These are phyloP conservation scores for Melanotaenia duboulayi DNA, from an alignment of 2,113 vertebrate genomes.

Conservation along the genomic window DNA sequence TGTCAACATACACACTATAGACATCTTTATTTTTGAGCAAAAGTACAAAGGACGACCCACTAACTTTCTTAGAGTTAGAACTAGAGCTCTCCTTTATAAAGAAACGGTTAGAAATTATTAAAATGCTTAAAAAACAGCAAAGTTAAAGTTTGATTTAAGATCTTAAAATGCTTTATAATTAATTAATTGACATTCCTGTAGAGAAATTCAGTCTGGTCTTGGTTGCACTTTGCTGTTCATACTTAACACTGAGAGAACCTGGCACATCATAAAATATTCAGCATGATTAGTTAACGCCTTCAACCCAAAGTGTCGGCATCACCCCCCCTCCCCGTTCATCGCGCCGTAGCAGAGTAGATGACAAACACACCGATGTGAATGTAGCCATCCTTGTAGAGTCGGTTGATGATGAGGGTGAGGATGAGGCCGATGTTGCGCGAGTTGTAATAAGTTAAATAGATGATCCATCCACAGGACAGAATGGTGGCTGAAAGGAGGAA, in stretches of 20 bases:
- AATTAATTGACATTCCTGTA: background rate
- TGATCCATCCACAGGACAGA: conserved; percentile 99
- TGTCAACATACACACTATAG: background rate
- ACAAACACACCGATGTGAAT: conserved; percentile 94
- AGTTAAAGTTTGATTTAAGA: background rate
- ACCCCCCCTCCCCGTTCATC: conserved; percentile 16
- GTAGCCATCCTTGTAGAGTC: conserved; percentile 97
- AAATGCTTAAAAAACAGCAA: background rate
- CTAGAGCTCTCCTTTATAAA: background rate
- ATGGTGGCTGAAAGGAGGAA: conserved; percentile 89
- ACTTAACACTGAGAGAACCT: conserved; percentile 22
- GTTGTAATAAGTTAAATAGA: conserved; percentile 99
- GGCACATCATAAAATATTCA: conserved; percentile 62
- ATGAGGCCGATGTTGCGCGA: conserved; percentile 98
- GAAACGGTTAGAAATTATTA: background rate
- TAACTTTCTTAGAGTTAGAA: too few relatives aligned
- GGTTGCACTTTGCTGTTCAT: conserved; percentile 19
- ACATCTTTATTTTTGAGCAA: too few relatives aligned
- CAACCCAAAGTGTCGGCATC: background rate
- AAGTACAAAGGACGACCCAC: too few relatives aligned
- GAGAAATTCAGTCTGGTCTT: conserved; percentile 26
- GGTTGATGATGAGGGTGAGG: conserved; percentile 95
- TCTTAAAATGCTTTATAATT: background rate
- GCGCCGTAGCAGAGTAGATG: background rate
- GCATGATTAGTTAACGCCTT: conserved; percentile 25